Percentiles rank a stretch among this genome's conserved stretches.
Conservation (phyloP, 2,797 vertebrate genomes). For the Podargus strigoides region DNA sequence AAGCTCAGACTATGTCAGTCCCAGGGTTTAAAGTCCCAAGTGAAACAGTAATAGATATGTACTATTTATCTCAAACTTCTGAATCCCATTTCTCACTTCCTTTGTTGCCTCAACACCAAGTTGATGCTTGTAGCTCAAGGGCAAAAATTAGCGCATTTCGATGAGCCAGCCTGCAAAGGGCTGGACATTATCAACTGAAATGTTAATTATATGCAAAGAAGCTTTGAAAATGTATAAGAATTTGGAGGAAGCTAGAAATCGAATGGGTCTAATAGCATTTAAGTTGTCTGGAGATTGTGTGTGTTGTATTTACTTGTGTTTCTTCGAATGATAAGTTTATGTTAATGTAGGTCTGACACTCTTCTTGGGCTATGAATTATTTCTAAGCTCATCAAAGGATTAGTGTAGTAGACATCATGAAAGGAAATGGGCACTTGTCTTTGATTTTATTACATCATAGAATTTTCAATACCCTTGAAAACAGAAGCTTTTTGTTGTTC, state of each 20-base stretch:
- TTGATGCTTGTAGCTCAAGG: background rate
- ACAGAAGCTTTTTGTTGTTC: fast-evolving
- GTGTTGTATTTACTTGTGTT: background rate
- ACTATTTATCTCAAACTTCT: background rate
- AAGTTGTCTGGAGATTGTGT: background rate
- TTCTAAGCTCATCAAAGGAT: background rate
- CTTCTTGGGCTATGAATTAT: background rate
- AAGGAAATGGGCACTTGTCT: background rate
- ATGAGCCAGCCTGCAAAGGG: background rate
- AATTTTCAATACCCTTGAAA: background rate
- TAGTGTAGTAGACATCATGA: background rate
- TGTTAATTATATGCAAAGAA: background rate
- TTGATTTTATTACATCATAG: background rate
- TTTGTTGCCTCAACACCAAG: background rate
- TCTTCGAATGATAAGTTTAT: background rate
- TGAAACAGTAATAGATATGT: background rate
- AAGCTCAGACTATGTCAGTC: background rate
- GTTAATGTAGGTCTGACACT: background rate
- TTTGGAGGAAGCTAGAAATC: background rate
- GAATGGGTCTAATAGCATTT: background rate
- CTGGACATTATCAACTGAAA: background rate
- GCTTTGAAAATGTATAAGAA: background rate
- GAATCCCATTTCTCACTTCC: background rate
- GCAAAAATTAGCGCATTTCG: background rate
- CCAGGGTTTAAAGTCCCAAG: background rate